Percentiles rank a stretch among this genome's conserved stretches.
Evolutionary conservation across 1,140 invertebrate species (phyloP).

Genomic region (Euwallacea fornicatus): DNA sequence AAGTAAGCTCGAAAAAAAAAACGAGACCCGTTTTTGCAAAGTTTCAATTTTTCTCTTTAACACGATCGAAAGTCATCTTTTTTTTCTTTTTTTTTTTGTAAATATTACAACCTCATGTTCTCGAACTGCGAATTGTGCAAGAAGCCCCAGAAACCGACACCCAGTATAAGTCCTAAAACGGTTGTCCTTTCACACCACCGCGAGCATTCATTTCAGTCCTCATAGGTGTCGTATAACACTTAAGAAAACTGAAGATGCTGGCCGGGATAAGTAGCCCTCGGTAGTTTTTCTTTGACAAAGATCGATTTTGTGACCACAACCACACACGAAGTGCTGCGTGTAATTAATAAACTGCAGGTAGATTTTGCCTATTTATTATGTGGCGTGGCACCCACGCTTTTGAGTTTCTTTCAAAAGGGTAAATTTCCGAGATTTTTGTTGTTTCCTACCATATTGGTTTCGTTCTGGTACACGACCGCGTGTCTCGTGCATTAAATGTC

Average conservation of each 20-base stretch:
- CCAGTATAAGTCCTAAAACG: too few species aligned
- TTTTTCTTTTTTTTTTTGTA: too few species aligned
- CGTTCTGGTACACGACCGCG: background rate
- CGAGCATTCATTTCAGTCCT: conserved; percentile 3
- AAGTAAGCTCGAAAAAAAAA: too few species aligned
- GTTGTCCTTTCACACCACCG: conserved; percentile 12
- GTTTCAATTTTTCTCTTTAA: too few species aligned
- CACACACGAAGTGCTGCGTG: conserved; percentile 12
- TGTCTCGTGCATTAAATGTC: background rate
- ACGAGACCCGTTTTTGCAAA: too few species aligned
- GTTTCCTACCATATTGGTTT: background rate
- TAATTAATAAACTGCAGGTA: conserved; percentile 32
- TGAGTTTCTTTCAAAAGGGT: too few species aligned
- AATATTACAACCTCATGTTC: too few species aligned
- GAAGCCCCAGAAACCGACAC: too few species aligned
- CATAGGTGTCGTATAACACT: conserved; percentile 27
- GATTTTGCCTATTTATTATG: conserved; percentile 33
- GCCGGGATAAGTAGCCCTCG: conserved; percentile 25
- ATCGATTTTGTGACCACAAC: conserved; percentile 23
- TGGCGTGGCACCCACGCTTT: conserved; percentile 14
- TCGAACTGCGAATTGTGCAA: too few species aligned
- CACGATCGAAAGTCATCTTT: too few species aligned
- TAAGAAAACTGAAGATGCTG: conserved; percentile 17
- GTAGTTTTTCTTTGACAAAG: conserved; percentile 31
- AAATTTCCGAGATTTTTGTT: background rate